Conservation (phyloP, 2,113 vertebrate species). For the Ahaetulla prasina region DNA sequence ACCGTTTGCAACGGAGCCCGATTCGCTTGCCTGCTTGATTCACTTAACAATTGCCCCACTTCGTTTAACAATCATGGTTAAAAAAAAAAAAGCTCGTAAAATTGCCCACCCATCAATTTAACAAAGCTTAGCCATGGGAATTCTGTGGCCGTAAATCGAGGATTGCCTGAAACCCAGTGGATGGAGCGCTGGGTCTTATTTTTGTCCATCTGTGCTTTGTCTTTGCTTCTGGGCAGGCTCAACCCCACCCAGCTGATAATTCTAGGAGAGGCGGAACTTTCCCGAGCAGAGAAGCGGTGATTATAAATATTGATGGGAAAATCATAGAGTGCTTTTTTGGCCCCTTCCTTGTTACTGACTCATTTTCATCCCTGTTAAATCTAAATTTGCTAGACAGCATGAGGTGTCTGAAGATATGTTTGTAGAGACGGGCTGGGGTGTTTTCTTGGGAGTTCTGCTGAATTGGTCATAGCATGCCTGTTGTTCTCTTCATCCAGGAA, state of each 20-base stretch:
- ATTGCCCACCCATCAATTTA: neutral
- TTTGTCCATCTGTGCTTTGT: neutral
- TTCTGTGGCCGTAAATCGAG: neutral
- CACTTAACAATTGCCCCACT: too few species aligned
- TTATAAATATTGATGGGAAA: neutral
- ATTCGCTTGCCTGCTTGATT: neutral
- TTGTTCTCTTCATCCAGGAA: too few species aligned
- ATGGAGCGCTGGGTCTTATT: neutral
- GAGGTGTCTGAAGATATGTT: neutral
- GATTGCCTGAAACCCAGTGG: neutral
- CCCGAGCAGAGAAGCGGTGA: rapidly evolving
- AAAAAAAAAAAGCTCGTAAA: neutral
- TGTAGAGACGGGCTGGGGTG: neutral
- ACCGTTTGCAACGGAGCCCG: neutral
- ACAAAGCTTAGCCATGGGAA: neutral
- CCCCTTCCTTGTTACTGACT: neutral
- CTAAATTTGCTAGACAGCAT: neutral
- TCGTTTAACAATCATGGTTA: too few species aligned
- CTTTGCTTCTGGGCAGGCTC: neutral
- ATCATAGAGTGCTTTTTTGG: neutral
- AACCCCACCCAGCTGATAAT: neutral
- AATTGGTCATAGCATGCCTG: too few species aligned
- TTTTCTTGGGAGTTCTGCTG: neutral
- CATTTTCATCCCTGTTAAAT: neutral
- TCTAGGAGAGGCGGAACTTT: neutral